These are phyloP conservation scores for Thrips palmi DNA, from an alignment of 1,140 invertebrate species.

Conservation along the genomic window DNA sequence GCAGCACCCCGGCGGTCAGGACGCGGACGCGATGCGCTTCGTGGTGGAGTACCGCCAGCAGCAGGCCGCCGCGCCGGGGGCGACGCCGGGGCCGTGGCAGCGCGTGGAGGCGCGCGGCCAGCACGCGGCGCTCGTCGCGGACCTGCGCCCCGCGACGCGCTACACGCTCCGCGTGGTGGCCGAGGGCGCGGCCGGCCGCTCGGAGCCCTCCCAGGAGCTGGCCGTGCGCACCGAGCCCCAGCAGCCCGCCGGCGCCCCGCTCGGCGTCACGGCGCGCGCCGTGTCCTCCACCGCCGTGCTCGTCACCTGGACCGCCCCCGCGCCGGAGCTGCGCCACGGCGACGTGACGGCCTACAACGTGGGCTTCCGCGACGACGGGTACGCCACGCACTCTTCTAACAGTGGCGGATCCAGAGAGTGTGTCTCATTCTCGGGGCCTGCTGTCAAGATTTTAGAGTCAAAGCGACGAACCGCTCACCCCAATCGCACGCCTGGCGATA, in stretches of 20 bases:
- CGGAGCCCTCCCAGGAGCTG: constrained; percentile 47
- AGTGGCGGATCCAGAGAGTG: no score
- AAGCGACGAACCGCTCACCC: no score
- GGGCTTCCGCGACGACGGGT: constrained; percentile 27
- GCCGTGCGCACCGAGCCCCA: constrained; percentile 53
- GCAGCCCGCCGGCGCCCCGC: constrained; percentile 52
- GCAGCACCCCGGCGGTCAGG: constrained; percentile 44
- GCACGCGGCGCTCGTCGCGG: constrained; percentile 41
- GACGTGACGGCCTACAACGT: constrained; percentile 52
- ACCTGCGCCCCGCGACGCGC: constrained; percentile 55
- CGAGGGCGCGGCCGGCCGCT: constrained; percentile 53
- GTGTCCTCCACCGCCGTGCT: constrained; percentile 56
- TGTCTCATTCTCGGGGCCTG: no score
- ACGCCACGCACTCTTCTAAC: no score
- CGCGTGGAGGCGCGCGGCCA: constrained; percentile 42
- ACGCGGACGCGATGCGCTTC: constrained; percentile 46
- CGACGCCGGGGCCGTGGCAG: constrained; percentile 45
- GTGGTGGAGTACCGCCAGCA: no score
- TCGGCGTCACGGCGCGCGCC: constrained; percentile 45
- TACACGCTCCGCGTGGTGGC: constrained; percentile 58
- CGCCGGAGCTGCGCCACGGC: constrained; percentile 46
- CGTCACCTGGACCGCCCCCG: constrained; percentile 55
- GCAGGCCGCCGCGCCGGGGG: no score
- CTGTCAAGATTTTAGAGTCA: no score
- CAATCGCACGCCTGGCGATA: no score